Evolutionary conservation across 2,888 invertebrate genomes (phyloP), one percentile per base, ranked within the genome.

Genomic region (Acutogordius australiensis): DNA sequence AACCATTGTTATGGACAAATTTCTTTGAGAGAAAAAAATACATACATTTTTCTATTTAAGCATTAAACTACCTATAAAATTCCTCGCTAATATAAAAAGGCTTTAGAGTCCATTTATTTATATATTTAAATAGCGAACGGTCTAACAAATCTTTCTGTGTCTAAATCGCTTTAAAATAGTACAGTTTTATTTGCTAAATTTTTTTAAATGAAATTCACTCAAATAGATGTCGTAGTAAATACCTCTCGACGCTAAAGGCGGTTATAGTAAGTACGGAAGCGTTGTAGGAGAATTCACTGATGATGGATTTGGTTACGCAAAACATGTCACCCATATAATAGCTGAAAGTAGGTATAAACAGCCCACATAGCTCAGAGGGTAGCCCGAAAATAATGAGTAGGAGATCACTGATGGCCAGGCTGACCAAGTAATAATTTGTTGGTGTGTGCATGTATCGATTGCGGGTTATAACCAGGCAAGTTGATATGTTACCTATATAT

Each of bases 171-270:
- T n/a, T n/a, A n/a, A n/a, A n/a, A n/a, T n/a, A n/a, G n/a, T n/a
- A n/a, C n/a, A n/a, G n/a, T n/a, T n/a, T n/a, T n/a, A n/a, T n/a
- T n/a, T n/a, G n/a, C n/a, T n/a, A n/a, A n/a, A n/a, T n/a, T n/a
- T n/a, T n/a, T n/a, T n/a, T n/a, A n/a, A n/a, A n/a, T n/a, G n/a
- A n/a, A n/a, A n/a, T n/a, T n/a, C n/a, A n/a, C n/a, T n/a, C n/a
- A n/a, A n/a, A n/a, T n/a, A n/a, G n/a, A n/a, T n/a, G n/a, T n/a
- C n/a, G n/a, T n/a, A n/a, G 18, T 37, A 37, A 61, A 66, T 67
- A 68, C 30, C 68, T 62, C 57, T 68, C 68, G n/a, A 68, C 63
- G 2, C 68, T 68, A 62, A 68, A 68, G 60, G 65, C 65, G 29
- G 66, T 66, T 28, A 68, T 68, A 1, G 66, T 67, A 44, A 68